Conservation (phyloP, 2,113 vertebrate species). For the Serinus canaria region DNA sequence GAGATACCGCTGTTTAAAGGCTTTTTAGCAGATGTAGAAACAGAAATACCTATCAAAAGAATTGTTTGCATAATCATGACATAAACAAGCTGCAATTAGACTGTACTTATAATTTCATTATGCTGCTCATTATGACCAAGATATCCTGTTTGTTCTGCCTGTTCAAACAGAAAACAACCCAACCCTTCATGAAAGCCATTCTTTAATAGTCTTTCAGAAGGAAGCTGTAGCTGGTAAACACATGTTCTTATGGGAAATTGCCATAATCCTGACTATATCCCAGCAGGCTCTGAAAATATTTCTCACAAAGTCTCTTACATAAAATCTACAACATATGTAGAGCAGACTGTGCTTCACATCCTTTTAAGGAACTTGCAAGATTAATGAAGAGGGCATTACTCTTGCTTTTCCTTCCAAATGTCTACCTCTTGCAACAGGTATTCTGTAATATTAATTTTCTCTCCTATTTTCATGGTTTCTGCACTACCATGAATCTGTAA, state of each 20-base stretch:
- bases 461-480: neutral
- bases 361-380: constrained; percentile 54
- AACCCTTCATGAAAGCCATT: constrained; percentile 40
- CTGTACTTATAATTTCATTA: constrained; percentile 29
- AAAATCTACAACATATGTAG: constrained; percentile 63
- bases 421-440: neutral
- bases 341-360: constrained; percentile 22
- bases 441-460: neutral
- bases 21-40: neutral
- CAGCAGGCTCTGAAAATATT: constrained; percentile 65
- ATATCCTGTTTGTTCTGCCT: constrained; percentile 56
- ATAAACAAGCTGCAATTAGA: constrained; percentile 8
- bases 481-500: neutral
- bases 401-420: neutral
- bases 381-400: neutral
- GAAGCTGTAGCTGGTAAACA: constrained; percentile 71
- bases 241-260: constrained; percentile 69
- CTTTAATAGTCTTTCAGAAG: constrained; percentile 52
- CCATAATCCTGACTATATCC: constrained; percentile 50
- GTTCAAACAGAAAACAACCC: constrained; percentile 12
- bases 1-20: neutral
- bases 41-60: neutral
- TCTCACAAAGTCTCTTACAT: constrained; percentile 59
- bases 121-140: neutral
- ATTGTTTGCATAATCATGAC: neutral